Conservation (phyloP, 2,888 invertebrate species). For the Rutpela maculata region DNA sequence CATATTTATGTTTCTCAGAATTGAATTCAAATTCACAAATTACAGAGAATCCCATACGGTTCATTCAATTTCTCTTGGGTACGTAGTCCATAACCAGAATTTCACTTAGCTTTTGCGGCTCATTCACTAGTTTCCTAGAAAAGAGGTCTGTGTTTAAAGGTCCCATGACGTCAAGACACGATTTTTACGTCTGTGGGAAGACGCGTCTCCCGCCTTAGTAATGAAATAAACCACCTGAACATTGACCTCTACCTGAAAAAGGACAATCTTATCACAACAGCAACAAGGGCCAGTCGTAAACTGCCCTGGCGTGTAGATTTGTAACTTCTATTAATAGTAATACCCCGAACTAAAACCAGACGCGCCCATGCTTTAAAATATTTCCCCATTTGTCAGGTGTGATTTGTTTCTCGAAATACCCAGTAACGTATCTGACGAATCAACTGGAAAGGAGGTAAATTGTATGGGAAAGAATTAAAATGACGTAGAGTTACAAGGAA, state of each 20-base stretch:
- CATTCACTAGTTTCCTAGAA: conserved; percentile 22
- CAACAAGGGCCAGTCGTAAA: not conserved
- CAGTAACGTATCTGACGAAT: too few relatives aligned
- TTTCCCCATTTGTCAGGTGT: too few relatives aligned
- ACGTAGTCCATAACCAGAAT: not conserved
- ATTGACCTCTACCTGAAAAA: conserved; percentile 38
- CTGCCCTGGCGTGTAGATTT: not conserved
- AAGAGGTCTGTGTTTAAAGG: conserved; percentile 16
- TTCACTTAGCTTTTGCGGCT: not conserved
- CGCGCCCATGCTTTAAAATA: too few relatives aligned
- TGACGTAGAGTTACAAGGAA: too few relatives aligned
- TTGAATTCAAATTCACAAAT: not conserved
- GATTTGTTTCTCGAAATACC: too few relatives aligned
- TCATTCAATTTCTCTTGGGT: not conserved
- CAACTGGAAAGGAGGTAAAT: too few relatives aligned
- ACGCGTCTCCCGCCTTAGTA: conserved; percentile 8
- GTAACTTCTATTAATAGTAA: too few relatives aligned
- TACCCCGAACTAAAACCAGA: too few relatives aligned
- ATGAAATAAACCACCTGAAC: conserved; percentile 40
- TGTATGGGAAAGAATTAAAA: too few relatives aligned
- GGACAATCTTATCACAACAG: not conserved
- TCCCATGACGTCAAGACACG: conserved; percentile 11
- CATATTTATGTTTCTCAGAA: not conserved
- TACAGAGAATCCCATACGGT: not conserved
- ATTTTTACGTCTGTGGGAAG: conserved; percentile 28